Percentiles rank a stretch among this genome's conserved stretches.
Evolutionary conservation across 2,113 vertebrate species (phyloP).

Genomic region (Donacobius atricapilla): DNA sequence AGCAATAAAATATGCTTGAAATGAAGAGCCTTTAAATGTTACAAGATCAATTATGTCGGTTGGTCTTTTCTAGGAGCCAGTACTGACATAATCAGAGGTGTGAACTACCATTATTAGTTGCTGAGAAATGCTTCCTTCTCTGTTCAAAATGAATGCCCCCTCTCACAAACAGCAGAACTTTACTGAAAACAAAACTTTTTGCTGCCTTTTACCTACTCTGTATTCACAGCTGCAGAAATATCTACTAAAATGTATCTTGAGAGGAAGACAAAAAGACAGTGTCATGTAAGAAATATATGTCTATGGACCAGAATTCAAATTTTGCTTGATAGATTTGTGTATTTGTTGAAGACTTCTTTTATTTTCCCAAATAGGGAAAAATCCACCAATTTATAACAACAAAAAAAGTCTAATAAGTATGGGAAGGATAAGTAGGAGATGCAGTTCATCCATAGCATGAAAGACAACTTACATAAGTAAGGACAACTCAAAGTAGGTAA

Average conservation of each 20-base stretch:
- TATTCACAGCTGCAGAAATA: neutral
- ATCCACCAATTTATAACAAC: neutral
- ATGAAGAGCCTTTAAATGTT: conserved; percentile 46
- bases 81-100: conserved; percentile 28
- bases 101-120: neutral
- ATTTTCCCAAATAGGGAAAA: neutral
- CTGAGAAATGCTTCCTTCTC: neutral
- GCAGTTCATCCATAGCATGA: neutral
- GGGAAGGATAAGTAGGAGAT: neutral
- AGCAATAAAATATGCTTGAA: conserved; percentile 21
- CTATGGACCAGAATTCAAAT: neutral
- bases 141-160: neutral
- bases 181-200: conserved; percentile 20
- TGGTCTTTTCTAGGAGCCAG: conserved; percentile 56
- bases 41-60: conserved; percentile 51
- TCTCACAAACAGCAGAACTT: neutral
- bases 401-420: neutral
- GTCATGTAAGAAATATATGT: neutral
- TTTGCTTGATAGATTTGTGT: neutral
- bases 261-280: neutral
- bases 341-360: neutral
- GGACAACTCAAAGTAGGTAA: neutral
- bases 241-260: neutral
- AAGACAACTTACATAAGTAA: neutral
- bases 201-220: neutral